A percentile compares a stretch with the other conserved stretches of the same genome.
These are phyloP conservation scores for Propithecus coquereli DNA, from an alignment of 2,113 vertebrate species.

Conservation along the genomic window DNA sequence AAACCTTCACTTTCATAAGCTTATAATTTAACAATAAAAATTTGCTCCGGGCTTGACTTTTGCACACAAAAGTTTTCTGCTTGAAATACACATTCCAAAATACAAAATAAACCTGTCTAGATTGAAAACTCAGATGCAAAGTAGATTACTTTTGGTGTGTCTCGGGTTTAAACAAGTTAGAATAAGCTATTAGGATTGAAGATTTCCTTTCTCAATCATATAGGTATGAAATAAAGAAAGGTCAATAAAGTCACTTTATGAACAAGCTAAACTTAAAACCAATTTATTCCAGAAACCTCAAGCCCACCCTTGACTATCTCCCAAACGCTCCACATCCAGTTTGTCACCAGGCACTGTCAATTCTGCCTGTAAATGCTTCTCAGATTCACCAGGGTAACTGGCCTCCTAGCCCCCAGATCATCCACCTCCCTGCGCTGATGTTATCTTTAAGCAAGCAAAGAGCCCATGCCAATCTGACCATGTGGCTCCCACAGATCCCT, in stretches of 20 bases:
- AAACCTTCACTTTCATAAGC: not conserved
- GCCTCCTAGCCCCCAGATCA: not conserved
- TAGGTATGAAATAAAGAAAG: not conserved
- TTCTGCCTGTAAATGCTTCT: not conserved
- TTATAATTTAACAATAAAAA: slow-evolving; percentile 20
- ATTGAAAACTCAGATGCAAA: not conserved
- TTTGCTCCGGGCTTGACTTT: slow-evolving; percentile 3
- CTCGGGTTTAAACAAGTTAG: not conserved
- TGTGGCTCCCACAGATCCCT: not conserved
- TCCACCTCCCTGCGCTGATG: not conserved
- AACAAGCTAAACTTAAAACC: not conserved
- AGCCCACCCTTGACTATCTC: not conserved
- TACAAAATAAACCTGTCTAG: slow-evolving; percentile 35
- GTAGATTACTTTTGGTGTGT: not conserved
- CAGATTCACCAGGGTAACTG: not conserved
- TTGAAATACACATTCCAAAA: not conserved
- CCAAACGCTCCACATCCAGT: not conserved
- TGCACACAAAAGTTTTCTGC: slow-evolving; percentile 11
- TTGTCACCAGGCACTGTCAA: not conserved
- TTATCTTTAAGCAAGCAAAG: not conserved
- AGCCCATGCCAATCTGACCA: not conserved
- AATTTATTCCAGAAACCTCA: not conserved
- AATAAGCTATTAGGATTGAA: not conserved
- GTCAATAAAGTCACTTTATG: not conserved
- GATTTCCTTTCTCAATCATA: not conserved